Evolutionary conservation across 1,140 invertebrate genomes (phyloP).

Genomic region (Brachystomella parvula): DNA sequence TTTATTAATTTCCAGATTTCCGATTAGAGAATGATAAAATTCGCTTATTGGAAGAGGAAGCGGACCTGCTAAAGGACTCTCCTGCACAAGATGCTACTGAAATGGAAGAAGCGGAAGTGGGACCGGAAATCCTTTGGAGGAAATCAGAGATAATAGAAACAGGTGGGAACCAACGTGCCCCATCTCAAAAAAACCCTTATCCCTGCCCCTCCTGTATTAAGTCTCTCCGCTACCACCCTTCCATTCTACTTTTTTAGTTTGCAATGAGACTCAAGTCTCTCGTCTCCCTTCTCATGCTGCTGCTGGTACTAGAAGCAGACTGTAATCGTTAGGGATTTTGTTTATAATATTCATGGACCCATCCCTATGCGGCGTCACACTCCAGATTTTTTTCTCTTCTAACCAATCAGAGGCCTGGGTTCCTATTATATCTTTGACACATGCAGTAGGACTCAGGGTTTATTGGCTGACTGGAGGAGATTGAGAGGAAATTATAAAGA

Average conservation of each 20-base stretch:
- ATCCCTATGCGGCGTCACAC: too few relatives aligned
- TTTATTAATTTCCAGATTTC: not conserved
- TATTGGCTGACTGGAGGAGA: too few relatives aligned
- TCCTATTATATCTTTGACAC: too few relatives aligned
- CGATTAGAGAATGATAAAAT: not conserved
- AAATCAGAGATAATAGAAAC: conserved; percentile 18
- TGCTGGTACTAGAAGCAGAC: not conserved
- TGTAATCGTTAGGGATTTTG: not conserved
- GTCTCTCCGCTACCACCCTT: too few relatives aligned
- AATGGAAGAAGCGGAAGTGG: conserved; percentile 1
- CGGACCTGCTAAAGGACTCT: not conserved
- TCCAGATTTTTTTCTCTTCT: too few relatives aligned
- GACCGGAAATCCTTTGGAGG: conserved; percentile 18
- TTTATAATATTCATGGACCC: not conserved
- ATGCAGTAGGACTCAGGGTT: too few relatives aligned
- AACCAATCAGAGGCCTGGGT: too few relatives aligned
- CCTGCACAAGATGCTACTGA: not conserved
- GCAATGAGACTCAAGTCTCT: too few relatives aligned
- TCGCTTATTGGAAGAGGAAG: not conserved
- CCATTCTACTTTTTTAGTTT: too few relatives aligned
- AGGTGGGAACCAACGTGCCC: conserved; percentile 16
- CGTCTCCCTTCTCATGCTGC: too few relatives aligned
- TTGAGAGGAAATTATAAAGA: too few relatives aligned
- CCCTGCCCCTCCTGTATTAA: too few relatives aligned
- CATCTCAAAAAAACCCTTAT: not conserved